Conservation (phyloP, 1,140 invertebrate species). For the Ctenoplectra terminalis region DNA sequence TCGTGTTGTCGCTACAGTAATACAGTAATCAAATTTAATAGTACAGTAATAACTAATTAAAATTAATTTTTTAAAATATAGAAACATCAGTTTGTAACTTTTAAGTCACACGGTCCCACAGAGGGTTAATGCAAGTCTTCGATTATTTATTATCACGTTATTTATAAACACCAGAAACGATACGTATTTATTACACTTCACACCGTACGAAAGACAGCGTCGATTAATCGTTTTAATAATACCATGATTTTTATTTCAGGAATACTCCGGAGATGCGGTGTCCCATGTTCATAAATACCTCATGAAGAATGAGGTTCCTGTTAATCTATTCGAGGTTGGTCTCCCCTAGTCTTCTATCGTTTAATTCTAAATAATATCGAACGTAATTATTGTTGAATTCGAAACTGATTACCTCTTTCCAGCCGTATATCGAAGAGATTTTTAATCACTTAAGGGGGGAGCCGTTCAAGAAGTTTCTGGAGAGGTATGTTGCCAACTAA, state of each 20-base stretch:
- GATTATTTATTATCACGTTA: no score
- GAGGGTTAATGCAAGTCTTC: no score
- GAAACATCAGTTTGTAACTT: no score
- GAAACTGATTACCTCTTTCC: constrained; percentile 76
- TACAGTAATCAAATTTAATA: no score
- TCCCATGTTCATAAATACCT: constrained; percentile 98
- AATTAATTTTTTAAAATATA: no score
- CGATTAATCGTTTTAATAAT: not conserved
- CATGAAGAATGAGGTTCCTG: constrained; percentile 97
- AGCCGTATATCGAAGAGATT: constrained; percentile 99
- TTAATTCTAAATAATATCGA: constrained; percentile 28
- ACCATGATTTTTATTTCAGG: constrained; percentile 85
- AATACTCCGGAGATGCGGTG: constrained; percentile 98
- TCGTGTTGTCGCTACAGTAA: no score
- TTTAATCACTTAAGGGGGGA: constrained; percentile 97
- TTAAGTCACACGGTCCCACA: no score
- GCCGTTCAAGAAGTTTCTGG: constrained; percentile 98
- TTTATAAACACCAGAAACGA: no score
- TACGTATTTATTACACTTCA: no score
- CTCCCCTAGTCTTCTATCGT: constrained; percentile 34
- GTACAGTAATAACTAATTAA: no score
- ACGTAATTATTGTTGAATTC: constrained; percentile 14
- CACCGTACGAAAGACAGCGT: no score
- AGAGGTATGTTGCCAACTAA: constrained; percentile 88
- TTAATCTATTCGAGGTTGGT: constrained; percentile 97